Base-by-base conservation (phyloP, 2,113 vertebrate genomes). In the Psammodynastes pulverulentus region DNA sequence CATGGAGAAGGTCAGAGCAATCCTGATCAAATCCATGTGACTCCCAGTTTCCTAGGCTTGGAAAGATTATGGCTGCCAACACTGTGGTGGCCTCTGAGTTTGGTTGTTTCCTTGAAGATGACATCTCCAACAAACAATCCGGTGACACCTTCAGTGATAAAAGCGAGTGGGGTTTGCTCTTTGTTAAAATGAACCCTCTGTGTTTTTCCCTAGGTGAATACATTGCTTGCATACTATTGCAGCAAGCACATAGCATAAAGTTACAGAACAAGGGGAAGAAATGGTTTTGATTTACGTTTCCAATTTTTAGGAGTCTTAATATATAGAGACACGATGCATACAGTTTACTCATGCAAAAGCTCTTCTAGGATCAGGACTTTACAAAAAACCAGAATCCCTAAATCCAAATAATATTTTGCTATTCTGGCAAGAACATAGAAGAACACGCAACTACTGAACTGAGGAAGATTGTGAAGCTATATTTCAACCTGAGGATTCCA, bases 1-100 rank as follows among this genome's bases (percentile, higher is more conserved):
- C 86, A 91, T 7, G n/a, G 89, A 87, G 94, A 53, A 91, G 90
- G 56, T 85, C 58, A 85, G 87, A 72, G 90, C 48, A 90, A 90
- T 9, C 19, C 9, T 13, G 90, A 91, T 93, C 91, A 93, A 93
- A 88, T 48, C 87, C 53, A 52, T 58, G 72, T 79, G 86, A 26
- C 45, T 86, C 21, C 46, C 34, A 45, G 45, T 84, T 91, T 89
- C 48, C 87, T 86, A 54, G 4, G 17, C 23, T 43, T 26, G 52
- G 12, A 89, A 85, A 85, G 53, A 91, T 56, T 3, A n/a, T 58
- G 15, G 52, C n/a, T 51, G 24, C 52, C 67, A 85, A 52, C 48
- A 12, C 45, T 49, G 19, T 67, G 13, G 62, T 34, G 62, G n/a
- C 17, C 62, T 67, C n/a, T 67, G 62, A 67, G 12, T 67, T 34